These are phyloP conservation scores for Candoia aspera DNA, from an alignment of 2,113 vertebrate species.

Conservation along the genomic window DNA sequence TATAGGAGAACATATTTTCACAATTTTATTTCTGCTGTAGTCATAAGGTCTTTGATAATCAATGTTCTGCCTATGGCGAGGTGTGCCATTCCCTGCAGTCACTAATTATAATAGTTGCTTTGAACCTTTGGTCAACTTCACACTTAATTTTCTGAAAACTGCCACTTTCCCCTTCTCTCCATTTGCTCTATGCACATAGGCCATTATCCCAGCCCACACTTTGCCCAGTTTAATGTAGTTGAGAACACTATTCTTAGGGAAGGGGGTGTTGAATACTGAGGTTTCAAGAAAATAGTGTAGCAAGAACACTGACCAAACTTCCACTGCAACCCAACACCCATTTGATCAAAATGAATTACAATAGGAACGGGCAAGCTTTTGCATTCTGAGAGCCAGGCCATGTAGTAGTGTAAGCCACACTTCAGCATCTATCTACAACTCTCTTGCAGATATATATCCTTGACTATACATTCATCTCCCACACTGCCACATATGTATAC, in stretches of 20 bases:
- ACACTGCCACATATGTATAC: background rate
- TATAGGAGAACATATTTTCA: background rate
- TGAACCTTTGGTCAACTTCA: background rate
- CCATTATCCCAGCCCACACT: background rate
- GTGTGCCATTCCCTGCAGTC: conserved; percentile 50
- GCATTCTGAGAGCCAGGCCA: background rate
- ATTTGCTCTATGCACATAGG: background rate
- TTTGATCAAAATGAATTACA: background rate
- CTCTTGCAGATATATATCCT: background rate
- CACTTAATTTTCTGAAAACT: background rate
- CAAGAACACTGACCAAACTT: background rate
- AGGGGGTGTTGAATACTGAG: background rate
- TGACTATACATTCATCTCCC: background rate
- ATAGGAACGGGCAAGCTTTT: background rate
- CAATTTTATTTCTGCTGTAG: background rate
- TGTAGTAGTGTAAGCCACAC: background rate
- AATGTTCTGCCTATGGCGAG: conserved; percentile 48
- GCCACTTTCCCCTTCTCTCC: conserved; percentile 7
- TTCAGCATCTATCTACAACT: background rate
- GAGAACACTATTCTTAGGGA: background rate
- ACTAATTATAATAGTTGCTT: background rate
- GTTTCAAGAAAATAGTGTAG: background rate
- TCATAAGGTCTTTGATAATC: background rate
- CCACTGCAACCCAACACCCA: background rate
- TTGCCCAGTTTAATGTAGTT: conserved; percentile 17